Base-by-base conservation (phyloP, 2,797 vertebrate species). In the Oreonectes daqikongensis region DNA sequence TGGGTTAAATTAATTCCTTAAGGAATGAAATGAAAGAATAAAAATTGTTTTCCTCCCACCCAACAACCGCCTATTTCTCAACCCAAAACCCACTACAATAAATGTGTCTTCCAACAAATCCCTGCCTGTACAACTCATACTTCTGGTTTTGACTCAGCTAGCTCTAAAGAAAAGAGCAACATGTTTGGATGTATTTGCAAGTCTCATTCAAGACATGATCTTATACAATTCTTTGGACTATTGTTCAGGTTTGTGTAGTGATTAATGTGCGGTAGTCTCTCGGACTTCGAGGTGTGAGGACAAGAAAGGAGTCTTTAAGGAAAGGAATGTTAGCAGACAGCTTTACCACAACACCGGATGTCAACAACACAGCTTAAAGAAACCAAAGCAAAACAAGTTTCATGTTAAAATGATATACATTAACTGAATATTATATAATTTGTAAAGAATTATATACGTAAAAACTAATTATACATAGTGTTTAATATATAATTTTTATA, bases 311-410 rank as follows among this genome's bases (percentile, higher is more conserved):
- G 24, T 59, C 63, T 50, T 71, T 67, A 4, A 63, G 55, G 53
- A 68, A 72, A 61, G 65, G 55, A 80, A 78, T 64, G 70, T 28
- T 57, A 35, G 28, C 63, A 72, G 50, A 72, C 52, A 26, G 38
- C 30, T 18, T 38, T 44, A 60, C 60, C 64, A 69, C 63, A 5
- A 35, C 48, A 72, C 83, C 78, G 80, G 80, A 82, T 80, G 80
- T 80, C 79, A 76, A 72, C 80, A 82, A 14, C 48, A 50, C 35
- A 38, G 60, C 67, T 78, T 38, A 76, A 9, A 8, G 30, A 28
- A 50, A 69, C 22, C 53, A 60, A 69, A 64, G 9, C n/a, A n/a
- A n/a, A n/a, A n/a, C n/a, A n/a, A n/a, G n/a, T n/a, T n/a, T n/a
- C n/a, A n/a, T n/a, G n/a, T n/a, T n/a, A n/a, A n/a, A n/a, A n/a